These are phyloP conservation scores for Ornithoptera alexandrae DNA, from an alignment of 2,888 invertebrate species.

Conservation along the genomic window DNA sequence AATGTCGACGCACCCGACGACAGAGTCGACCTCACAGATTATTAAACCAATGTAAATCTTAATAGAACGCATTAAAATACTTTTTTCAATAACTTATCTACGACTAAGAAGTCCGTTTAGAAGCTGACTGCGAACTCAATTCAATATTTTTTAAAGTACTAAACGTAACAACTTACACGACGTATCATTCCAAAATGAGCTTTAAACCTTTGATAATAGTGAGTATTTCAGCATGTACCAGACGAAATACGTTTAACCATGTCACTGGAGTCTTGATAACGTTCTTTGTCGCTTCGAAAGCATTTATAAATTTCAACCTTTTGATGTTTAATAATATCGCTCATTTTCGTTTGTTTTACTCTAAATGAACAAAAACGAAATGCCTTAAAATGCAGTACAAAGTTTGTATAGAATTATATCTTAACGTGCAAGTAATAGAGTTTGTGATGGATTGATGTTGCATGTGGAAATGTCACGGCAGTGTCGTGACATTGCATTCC, in stretches of 20 bases:
- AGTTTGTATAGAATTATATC: conserved; percentile 28
- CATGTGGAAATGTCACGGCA: conserved; percentile 43
- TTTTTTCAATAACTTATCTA: conserved; percentile 35
- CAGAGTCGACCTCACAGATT: conserved; percentile 53
- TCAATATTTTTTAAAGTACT: conserved; percentile 47
- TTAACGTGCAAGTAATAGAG: conserved; percentile 19
- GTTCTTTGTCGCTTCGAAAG: conserved; percentile 50
- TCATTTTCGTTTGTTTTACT: conserved; percentile 47
- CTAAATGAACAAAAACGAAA: conserved; percentile 25
- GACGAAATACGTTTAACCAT: conserved; percentile 43
- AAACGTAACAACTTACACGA: conserved; percentile 45
- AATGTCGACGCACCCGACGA: conserved; percentile 68
- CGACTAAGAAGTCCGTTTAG: conserved; percentile 47
- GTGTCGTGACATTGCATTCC: conserved; percentile 76
- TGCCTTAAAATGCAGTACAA: conserved; percentile 33
- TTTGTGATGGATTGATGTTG: conserved; percentile 35
- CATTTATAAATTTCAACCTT: conserved; percentile 57
- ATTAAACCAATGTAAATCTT: conserved; percentile 44
- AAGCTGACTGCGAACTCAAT: conserved; percentile 54
- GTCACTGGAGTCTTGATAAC: conserved; percentile 59
- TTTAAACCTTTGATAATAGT: conserved; percentile 34
- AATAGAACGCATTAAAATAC: conserved; percentile 32
- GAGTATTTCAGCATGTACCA: conserved; percentile 40
- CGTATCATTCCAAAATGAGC: conserved; percentile 38
- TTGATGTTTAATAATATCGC: conserved; percentile 50